phyloP scores from a whole-genome alignment of 1,140 invertebrate genomes.

The Drosophila sturtevanti region DNA sequence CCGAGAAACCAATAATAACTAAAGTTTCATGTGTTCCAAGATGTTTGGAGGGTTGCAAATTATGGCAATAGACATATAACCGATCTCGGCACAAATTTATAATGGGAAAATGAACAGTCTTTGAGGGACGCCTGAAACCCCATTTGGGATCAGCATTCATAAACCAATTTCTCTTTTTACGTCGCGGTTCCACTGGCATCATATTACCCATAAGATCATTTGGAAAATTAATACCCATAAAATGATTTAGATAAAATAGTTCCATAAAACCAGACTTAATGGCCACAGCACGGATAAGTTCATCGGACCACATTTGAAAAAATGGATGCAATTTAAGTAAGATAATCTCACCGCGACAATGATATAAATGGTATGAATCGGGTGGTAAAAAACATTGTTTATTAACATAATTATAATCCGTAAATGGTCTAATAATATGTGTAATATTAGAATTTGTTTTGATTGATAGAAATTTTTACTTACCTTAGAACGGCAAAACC shows the following conservation, averaged over 20 bases:
- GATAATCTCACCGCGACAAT: slow-evolving; percentile 54
- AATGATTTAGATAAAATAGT: slow-evolving; percentile 42
- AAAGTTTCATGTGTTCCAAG: slow-evolving; percentile 29
- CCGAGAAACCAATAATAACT: slow-evolving; percentile 49
- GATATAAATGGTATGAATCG: slow-evolving; percentile 31
- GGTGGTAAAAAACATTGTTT: slow-evolving; percentile 47
- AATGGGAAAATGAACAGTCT: neutral
- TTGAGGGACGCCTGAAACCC: neutral
- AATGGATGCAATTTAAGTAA: slow-evolving; percentile 56
- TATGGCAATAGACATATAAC: slow-evolving; percentile 49
- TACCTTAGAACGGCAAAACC: slow-evolving; percentile 57
- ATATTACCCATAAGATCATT: slow-evolving; percentile 55
- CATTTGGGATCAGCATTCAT: neutral
- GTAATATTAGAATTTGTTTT: too few species aligned
- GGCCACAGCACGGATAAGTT: slow-evolving; percentile 42
- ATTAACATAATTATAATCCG: slow-evolving; percentile 29
- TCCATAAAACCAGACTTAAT: slow-evolving; percentile 46
- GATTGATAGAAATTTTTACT: neutral
- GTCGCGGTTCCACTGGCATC: slow-evolving; percentile 64
- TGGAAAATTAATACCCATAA: slow-evolving; percentile 24
- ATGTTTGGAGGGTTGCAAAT: slow-evolving; percentile 40
- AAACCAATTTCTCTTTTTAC: slow-evolving; percentile 53
- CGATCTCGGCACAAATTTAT: slow-evolving; percentile 33
- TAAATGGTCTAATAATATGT: slow-evolving; percentile 33
- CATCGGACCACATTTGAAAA: slow-evolving; percentile 59